A percentile compares a stretch with the other conserved stretches of the same genome.
Evolutionary conservation across 2,797 vertebrate genomes (phyloP).

Genomic region (Liparis tanakae): DNA sequence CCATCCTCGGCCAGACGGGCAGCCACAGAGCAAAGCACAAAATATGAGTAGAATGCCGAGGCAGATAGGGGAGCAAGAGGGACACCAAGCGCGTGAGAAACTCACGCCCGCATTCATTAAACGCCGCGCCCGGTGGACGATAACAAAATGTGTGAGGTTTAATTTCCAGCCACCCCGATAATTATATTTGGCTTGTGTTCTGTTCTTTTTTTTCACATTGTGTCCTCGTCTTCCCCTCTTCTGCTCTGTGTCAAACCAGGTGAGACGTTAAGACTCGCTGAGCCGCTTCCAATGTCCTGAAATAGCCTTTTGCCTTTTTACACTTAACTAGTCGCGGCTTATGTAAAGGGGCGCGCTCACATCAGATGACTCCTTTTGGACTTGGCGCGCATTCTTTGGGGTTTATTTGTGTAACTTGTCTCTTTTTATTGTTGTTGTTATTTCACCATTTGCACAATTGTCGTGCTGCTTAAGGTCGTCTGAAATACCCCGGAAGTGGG

Average conservation of each 20-base stretch:
- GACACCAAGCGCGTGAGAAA: conserved; percentile 21
- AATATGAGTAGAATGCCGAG: conserved; percentile 71
- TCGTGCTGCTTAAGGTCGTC: not conserved
- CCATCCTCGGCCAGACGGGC: conserved; percentile 58
- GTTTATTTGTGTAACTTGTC: conserved; percentile 24
- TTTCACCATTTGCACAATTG: conserved; percentile 14
- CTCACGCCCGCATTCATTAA: conserved; percentile 47
- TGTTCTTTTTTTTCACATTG: conserved; percentile 17
- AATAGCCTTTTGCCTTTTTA: conserved; percentile 45
- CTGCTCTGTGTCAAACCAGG: conserved; percentile 9
- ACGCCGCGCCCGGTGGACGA: conserved; percentile 36
- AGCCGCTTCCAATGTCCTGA: conserved; percentile 37
- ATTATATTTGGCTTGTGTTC: conserved; percentile 28
- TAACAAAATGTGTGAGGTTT: conserved; percentile 4
- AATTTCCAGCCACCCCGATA: conserved; percentile 7
- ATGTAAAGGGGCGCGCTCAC: conserved; percentile 33
- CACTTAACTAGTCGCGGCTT: conserved; percentile 35
- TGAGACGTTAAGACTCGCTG: conserved; percentile 19
- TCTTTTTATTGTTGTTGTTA: not conserved
- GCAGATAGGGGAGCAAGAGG: conserved; percentile 24
- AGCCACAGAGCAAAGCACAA: conserved; percentile 62
- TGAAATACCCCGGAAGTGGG: conserved; percentile 1
- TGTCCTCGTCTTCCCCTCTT: not conserved
- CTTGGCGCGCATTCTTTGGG: conserved; percentile 8
- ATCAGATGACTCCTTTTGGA: conserved; percentile 19